Percentiles rank a stretch among this genome's conserved stretches.
phyloP scores from a whole-genome alignment of 1,140 invertebrate genomes.

The Cotesia typhae region DNA sequence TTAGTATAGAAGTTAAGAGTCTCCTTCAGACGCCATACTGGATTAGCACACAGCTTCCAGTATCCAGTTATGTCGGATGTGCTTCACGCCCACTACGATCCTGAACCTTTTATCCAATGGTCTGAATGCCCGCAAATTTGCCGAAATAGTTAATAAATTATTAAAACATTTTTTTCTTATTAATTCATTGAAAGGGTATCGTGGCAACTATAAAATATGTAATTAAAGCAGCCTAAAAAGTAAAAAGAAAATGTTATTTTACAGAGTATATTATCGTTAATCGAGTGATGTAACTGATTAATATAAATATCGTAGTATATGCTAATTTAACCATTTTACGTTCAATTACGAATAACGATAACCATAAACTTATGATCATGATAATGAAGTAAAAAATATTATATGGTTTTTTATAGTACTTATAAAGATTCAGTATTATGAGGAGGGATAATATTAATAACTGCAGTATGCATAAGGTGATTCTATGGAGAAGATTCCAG shows the following conservation, averaged over 20 bases:
- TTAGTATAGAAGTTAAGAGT: not conserved
- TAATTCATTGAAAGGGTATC: not conserved
- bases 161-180: not conserved
- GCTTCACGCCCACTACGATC: slow-evolving; percentile 16
- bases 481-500: not conserved
- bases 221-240: too few species aligned
- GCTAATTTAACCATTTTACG: too few species aligned
- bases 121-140: not conserved
- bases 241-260: too few species aligned
- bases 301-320: too few species aligned
- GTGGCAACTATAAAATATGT: too few species aligned
- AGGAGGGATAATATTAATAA: slow-evolving; percentile 3
- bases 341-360: too few species aligned
- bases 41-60: slow-evolving; percentile 19
- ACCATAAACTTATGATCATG: too few species aligned
- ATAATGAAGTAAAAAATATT: slow-evolving; percentile 3
- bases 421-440: not conserved
- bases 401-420: slow-evolving; percentile 2
- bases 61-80: not conserved
- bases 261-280: too few species aligned
- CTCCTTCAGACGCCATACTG: slow-evolving; percentile 14
- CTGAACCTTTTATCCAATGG: slow-evolving; percentile 10
- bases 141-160: too few species aligned
- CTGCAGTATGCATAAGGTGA: not conserved
- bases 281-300: too few species aligned